These are phyloP conservation scores for Euphonia xanthogaster DNA, from an alignment of 2,797 vertebrate species.

Conservation along the genomic window DNA sequence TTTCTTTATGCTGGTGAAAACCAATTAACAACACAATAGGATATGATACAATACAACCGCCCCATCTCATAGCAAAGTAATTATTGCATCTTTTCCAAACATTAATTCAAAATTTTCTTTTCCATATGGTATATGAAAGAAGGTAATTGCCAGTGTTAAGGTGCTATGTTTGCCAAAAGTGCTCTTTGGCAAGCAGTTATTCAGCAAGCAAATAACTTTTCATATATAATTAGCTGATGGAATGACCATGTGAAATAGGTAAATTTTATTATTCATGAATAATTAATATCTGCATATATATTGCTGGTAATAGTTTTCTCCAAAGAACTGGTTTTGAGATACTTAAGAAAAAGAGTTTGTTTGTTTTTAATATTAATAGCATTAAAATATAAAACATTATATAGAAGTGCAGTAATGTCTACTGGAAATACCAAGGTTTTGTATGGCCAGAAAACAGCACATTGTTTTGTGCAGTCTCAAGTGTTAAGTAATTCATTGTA, in stretches of 20 bases:
- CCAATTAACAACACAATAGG: constrained; percentile 16
- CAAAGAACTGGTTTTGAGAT: neutral
- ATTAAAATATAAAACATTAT: neutral
- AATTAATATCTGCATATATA: constrained; percentile 51
- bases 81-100: neutral
- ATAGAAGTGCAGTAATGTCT: neutral
- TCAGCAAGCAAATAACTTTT: constrained; percentile 60
- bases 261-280: constrained; percentile 40
- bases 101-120: constrained; percentile 32
- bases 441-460: neutral
- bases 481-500: neutral
- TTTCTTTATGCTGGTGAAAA: constrained; percentile 24
- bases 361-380: neutral
- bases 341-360: neutral
- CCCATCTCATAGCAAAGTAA: neutral
- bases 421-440: neutral
- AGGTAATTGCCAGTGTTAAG: neutral
- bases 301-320: constrained; percentile 40
- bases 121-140: constrained; percentile 22
- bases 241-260: constrained; percentile 26
- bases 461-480: neutral
- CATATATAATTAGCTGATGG: constrained; percentile 53
- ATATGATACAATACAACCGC: neutral
- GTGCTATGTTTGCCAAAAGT: constrained; percentile 31
- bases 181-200: constrained; percentile 34